Base-by-base conservation (phyloP, 2,888 invertebrate species). In the Ryuthela nishihirai region DNA sequence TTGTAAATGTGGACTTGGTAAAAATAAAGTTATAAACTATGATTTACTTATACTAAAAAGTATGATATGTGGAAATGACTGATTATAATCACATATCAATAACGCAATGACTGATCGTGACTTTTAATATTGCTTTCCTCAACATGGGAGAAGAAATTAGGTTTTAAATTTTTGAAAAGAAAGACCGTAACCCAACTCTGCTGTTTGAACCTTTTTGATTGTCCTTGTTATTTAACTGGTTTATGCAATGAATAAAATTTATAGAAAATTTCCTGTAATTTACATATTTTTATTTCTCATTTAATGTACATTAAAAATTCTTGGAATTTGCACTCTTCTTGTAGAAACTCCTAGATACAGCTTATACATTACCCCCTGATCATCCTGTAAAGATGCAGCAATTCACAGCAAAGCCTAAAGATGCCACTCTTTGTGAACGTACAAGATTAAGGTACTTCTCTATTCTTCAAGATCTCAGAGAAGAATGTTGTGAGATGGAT, bases 381-480 rank as follows among this genome's bases (percentile, higher is more conserved):
- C 71, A 72, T 50, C 67, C 70, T 7, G 60, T 72, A 23, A 70
- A 69, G 62, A 70, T 72, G 66, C 69, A 71, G 24, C 69, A 70
- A 48, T 64, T 66, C 18, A 67, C 68, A 36, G 67, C 67, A 2
- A 68, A 66, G 41, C 67, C 67, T 3, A 69, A 67, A 52, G 67
- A 69, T 52, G 69, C 67, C 18, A 49, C 54, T 17, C 34, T 54
- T 38, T 65, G 67, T 29, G 67, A 70, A 36, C 69, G 68, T 48
- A 72, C 72, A 7, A 72, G 71, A 41, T 69, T 69, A 44, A 70
- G 71, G 56, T 72, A 72, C 58, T 64, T 65, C 48, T 73, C 85
- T 71, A 85, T 87, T 70, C 75, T 90, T 41, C 76, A 82, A 42
- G 81, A 83, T 52, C 81, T 89, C 24, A 79, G 83, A 68, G 81